Evolutionary conservation across 1,140 invertebrate species (phyloP).

Genomic region (Dendroctonus valens): DNA sequence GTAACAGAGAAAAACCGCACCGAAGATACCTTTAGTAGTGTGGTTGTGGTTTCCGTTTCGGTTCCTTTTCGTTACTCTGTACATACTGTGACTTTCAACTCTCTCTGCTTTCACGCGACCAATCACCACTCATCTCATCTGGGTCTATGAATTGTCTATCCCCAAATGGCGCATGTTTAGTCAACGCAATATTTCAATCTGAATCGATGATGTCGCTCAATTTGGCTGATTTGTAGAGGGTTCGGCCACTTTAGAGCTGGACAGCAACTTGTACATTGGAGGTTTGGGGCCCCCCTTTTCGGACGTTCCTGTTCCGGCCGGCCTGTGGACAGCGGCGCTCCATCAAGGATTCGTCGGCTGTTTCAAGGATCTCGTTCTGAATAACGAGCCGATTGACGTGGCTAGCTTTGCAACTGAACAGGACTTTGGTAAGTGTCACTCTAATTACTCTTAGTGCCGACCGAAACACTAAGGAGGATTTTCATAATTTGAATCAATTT

Average conservation of each 20-base stretch:
- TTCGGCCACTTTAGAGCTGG: slow-evolving; percentile 82
- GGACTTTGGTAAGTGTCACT: slow-evolving; percentile 69
- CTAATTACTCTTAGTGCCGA: too few relatives aligned
- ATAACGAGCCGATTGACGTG: slow-evolving; percentile 90
- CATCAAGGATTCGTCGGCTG: slow-evolving; percentile 94
- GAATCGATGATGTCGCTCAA: background rate
- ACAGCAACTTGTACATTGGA: slow-evolving; percentile 87
- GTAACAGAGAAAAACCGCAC: slow-evolving; percentile 33
- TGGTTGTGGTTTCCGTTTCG: slow-evolving; percentile 12
- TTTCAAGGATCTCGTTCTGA: slow-evolving; percentile 88
- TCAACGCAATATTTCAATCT: background rate
- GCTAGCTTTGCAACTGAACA: slow-evolving; percentile 85
- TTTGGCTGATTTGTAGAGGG: slow-evolving; percentile 59
- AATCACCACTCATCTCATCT: background rate
- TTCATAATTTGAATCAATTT: too few relatives aligned
- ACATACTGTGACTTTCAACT: slow-evolving; percentile 25
- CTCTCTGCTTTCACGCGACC: background rate
- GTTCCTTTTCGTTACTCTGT: slow-evolving; percentile 17
- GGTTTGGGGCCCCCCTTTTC: slow-evolving; percentile 77
- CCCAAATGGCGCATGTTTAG: background rate
- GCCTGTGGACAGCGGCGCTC: slow-evolving; percentile 87
- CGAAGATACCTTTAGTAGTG: slow-evolving; percentile 15
- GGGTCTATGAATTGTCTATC: background rate
- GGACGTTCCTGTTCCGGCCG: slow-evolving; percentile 73
- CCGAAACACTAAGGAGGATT: too few relatives aligned